A percentile compares a stretch with the other conserved stretches of the same genome.
These are phyloP conservation scores for Trissoscelio sp. DNA, from an alignment of 2,888 invertebrate species.

Conservation along the genomic window DNA sequence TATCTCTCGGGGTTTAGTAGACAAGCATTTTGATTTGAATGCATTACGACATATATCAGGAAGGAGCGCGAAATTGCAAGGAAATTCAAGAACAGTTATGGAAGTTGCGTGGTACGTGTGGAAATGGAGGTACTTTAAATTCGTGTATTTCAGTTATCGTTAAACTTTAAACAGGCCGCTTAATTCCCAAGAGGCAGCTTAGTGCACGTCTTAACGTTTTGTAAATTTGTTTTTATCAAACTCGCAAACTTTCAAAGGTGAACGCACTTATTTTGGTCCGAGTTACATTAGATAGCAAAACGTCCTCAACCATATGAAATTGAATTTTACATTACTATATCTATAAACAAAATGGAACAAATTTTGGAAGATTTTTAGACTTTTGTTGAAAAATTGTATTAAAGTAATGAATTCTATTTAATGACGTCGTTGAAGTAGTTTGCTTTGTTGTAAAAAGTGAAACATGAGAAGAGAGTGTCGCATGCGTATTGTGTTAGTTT, in stretches of 20 bases:
- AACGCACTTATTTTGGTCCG: neutral
- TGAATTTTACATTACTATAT: too few relatives aligned
- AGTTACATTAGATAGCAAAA: too few relatives aligned
- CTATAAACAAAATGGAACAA: too few relatives aligned
- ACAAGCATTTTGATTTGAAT: conserved; percentile 27
- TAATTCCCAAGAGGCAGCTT: conserved; percentile 48
- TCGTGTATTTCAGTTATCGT: conserved; percentile 57
- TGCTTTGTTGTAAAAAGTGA: neutral
- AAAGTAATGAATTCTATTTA: too few relatives aligned
- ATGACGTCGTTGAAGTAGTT: too few relatives aligned
- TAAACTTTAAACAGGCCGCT: conserved; percentile 51
- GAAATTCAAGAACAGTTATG: conserved; percentile 24
- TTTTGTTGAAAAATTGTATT: too few relatives aligned
- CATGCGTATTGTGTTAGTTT: neutral
- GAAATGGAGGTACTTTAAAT: conserved; percentile 27
- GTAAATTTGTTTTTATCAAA: conserved; percentile 37
- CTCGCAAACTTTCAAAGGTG: conserved; percentile 8
- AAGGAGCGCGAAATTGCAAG: conserved; percentile 25
- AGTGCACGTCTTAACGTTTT: conserved; percentile 37
- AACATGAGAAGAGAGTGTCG: neutral
- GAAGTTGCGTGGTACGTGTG: conserved; percentile 15
- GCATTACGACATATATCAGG: conserved; percentile 25
- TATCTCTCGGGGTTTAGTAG: conserved; percentile 27
- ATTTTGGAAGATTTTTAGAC: too few relatives aligned
- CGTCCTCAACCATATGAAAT: too few relatives aligned